Evolutionary conservation across 2,888 invertebrate genomes (phyloP).

Genomic region (Lutraria lutraria): DNA sequence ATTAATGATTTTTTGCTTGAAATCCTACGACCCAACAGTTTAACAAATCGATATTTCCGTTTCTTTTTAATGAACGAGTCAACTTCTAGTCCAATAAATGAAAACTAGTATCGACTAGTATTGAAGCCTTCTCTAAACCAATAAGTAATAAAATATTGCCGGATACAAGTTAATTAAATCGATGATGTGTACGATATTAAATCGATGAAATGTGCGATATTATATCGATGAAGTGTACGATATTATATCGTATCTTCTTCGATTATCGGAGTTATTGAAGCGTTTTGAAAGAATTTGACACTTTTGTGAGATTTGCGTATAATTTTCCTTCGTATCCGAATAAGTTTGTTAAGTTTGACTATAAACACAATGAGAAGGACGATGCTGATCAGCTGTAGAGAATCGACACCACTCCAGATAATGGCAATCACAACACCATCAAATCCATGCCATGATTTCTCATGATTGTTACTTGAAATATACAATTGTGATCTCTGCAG

Average conservation of each 20-base stretch:
- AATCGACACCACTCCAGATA: slow-evolving; percentile 35
- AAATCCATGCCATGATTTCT: slow-evolving; percentile 50
- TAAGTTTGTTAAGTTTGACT: slow-evolving; percentile 36
- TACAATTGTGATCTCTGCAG: slow-evolving; percentile 52
- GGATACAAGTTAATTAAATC: too few species aligned
- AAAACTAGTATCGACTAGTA: too few species aligned
- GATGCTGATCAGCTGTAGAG: slow-evolving; percentile 38
- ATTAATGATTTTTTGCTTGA: too few species aligned
- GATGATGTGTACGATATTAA: not conserved
- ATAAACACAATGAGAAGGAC: slow-evolving; percentile 41
- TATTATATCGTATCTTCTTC: slow-evolving; percentile 35
- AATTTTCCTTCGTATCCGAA: slow-evolving; percentile 22
- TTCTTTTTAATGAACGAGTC: too few species aligned
- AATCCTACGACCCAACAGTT: too few species aligned
- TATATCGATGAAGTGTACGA: too few species aligned
- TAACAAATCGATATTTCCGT: too few species aligned
- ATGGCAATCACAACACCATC: slow-evolving; percentile 51
- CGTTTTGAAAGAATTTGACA: slow-evolving; percentile 27
- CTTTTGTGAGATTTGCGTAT: slow-evolving; percentile 10
- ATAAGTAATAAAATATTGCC: too few species aligned
- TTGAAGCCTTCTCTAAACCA: too few species aligned
- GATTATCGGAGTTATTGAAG: slow-evolving; percentile 26
- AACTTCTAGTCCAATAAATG: too few species aligned
- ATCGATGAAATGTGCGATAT: too few species aligned
- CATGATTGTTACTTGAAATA: slow-evolving; percentile 40